phyloP scores from a whole-genome alignment of 2,113 vertebrate genomes.

The Sprattus sprattus region DNA sequence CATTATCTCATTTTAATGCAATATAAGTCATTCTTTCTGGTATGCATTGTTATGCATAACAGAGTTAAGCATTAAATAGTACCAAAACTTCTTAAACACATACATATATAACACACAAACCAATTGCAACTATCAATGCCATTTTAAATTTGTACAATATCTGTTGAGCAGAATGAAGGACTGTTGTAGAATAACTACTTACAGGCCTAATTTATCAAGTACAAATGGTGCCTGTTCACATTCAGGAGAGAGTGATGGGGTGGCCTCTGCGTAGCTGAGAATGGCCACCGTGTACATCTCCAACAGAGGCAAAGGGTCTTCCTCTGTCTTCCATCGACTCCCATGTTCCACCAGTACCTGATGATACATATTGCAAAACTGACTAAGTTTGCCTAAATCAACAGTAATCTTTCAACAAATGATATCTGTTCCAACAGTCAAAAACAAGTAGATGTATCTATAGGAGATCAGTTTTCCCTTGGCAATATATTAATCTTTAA shows the following conservation, averaged over 20 bases:
- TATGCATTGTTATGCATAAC: too few species aligned
- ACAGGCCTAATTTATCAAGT: conserved; percentile 96
- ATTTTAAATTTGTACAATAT: not conserved
- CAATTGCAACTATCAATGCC: not conserved
- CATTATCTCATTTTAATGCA: not conserved
- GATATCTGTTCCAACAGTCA: not conserved
- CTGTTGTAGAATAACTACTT: conserved; percentile 67
- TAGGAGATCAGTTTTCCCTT: not conserved
- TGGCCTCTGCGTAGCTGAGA: conserved; percentile 88
- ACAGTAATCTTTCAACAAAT: not conserved
- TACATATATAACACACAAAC: not conserved
- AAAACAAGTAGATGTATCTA: not conserved
- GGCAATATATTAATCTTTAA: not conserved
- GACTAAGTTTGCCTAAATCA: not conserved
- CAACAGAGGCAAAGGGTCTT: conserved; percentile 90
- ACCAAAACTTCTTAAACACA: not conserved
- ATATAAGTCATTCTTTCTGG: not conserved
- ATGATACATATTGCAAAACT: conserved; percentile 21
- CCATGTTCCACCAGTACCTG: conserved; percentile 96
- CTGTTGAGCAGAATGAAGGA: not conserved
- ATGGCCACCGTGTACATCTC: conserved; percentile 95
- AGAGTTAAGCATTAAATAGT: not conserved
- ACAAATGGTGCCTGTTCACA: conserved; percentile 96
- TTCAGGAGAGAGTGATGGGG: conserved; percentile 89
- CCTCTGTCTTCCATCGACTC: conserved; percentile 91